phyloP scores from a whole-genome alignment of 2,113 vertebrate species.

The Pangasianodon hypophthalmus region DNA sequence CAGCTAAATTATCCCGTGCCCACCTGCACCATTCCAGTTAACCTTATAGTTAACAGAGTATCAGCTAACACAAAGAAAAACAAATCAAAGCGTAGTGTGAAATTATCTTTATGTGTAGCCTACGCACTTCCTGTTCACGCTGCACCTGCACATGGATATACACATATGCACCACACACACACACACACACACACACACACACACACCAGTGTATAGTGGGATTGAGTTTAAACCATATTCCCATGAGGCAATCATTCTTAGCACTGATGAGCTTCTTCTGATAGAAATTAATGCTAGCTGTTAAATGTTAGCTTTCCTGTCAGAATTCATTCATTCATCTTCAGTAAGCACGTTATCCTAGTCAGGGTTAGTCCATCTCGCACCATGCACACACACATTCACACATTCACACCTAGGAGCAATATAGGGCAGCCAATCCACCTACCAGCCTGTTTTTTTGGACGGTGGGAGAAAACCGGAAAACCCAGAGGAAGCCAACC shows the following conservation, averaged over 20 bases:
- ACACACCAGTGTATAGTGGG: background rate
- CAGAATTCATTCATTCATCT: background rate
- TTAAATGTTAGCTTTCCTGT: slow-evolving; percentile 1
- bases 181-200: background rate
- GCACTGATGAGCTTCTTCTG: slow-evolving; percentile 20
- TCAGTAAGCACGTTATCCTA: background rate
- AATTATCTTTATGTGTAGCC: slow-evolving; percentile 54
- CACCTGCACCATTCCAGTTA: slow-evolving; percentile 47
- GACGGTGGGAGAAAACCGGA: background rate
- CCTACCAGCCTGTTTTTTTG: background rate
- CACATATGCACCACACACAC: background rate
- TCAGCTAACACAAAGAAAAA: slow-evolving; percentile 64
- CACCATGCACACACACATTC: background rate
- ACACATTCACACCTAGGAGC: background rate
- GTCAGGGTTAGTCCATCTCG: background rate
- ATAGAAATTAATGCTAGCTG: background rate
- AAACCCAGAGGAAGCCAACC: background rate
- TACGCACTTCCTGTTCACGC: slow-evolving; percentile 21
- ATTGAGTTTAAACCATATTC: background rate
- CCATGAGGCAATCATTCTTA: background rate
- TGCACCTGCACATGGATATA: slow-evolving; percentile 19
- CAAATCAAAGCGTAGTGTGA: slow-evolving; percentile 69
- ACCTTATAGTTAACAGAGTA: background rate
- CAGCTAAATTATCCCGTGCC: background rate
- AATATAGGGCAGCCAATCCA: background rate